A percentile compares a stretch with the other conserved stretches of the same genome.
Evolutionary conservation across 2,888 invertebrate genomes (phyloP).

Genomic region (Tryphoninae sp.): DNA sequence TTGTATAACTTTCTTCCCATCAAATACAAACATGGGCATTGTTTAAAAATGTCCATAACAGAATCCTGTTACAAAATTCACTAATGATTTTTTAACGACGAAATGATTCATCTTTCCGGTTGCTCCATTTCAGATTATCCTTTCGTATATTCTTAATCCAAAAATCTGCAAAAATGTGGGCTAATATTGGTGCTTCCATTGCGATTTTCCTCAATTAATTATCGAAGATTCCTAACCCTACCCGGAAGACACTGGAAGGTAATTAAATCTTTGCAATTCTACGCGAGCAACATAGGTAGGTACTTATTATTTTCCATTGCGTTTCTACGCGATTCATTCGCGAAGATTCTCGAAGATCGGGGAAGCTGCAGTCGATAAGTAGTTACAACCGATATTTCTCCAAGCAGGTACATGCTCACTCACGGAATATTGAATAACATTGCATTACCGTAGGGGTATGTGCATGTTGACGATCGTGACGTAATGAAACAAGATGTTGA

Average conservation of each 20-base stretch:
- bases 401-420: slow-evolving; percentile 11
- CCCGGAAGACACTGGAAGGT: neutral
- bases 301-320: neutral
- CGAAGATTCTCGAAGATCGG: slow-evolving; percentile 2
- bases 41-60: too few relatives aligned
- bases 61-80: too few relatives aligned
- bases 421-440: neutral
- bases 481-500: slow-evolving; percentile 28
- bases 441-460: neutral
- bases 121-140: too few relatives aligned
- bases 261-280: neutral
- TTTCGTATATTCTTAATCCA: too few relatives aligned
- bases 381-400: slow-evolving; percentile 16
- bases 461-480: neutral
- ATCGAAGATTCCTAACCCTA: too few relatives aligned
- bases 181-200: too few relatives aligned
- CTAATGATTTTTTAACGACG: too few relatives aligned
- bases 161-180: too few relatives aligned
- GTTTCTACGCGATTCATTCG: slow-evolving; percentile 19
- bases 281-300: neutral
- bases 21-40: too few relatives aligned
- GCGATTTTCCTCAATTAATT: too few relatives aligned
- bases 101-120: too few relatives aligned
- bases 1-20: too few relatives aligned
- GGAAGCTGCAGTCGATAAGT: neutral